Percentiles rank a stretch among this genome's conserved stretches.
phyloP scores from a whole-genome alignment of 2,113 vertebrate species.

The Rattus rattus region DNA sequence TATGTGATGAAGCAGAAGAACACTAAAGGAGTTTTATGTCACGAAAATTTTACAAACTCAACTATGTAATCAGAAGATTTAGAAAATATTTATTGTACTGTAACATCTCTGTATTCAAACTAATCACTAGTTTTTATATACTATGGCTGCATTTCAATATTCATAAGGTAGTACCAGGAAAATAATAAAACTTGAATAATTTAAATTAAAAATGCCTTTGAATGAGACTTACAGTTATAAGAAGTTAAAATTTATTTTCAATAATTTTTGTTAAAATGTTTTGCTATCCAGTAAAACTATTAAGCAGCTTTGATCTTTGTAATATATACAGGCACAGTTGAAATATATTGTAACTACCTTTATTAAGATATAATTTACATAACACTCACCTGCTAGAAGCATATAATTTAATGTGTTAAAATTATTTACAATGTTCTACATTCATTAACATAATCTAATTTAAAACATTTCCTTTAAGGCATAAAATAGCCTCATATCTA shows the following conservation, averaged over 20 bases:
- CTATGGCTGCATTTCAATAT: slow-evolving; percentile 49
- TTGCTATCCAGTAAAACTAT: background rate
- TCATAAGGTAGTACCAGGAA: background rate
- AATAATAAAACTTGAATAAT: slow-evolving; percentile 38
- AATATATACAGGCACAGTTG: background rate
- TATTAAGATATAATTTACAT: slow-evolving; percentile 24
- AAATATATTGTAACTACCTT: background rate
- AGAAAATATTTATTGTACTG: slow-evolving; percentile 1
- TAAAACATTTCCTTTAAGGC: background rate
- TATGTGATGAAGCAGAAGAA: background rate
- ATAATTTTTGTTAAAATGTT: slow-evolving; percentile 38
- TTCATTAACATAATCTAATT: background rate
- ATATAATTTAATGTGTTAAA: background rate
- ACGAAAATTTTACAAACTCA: background rate
- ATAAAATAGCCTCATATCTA: background rate
- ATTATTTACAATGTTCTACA: background rate
- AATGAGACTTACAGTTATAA: slow-evolving; percentile 13
- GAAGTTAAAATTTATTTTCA: slow-evolving; percentile 44
- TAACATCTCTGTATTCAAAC: background rate
- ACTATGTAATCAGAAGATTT: background rate
- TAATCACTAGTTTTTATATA: slow-evolving; percentile 41
- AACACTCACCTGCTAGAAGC: background rate
- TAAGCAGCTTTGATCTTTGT: background rate
- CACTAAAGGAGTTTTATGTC: background rate
- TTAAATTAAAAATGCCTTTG: slow-evolving; percentile 20